These are phyloP conservation scores for Zygothrica quintamaculata DNA, from an alignment of 2,888 invertebrate species.

Conservation along the genomic window DNA sequence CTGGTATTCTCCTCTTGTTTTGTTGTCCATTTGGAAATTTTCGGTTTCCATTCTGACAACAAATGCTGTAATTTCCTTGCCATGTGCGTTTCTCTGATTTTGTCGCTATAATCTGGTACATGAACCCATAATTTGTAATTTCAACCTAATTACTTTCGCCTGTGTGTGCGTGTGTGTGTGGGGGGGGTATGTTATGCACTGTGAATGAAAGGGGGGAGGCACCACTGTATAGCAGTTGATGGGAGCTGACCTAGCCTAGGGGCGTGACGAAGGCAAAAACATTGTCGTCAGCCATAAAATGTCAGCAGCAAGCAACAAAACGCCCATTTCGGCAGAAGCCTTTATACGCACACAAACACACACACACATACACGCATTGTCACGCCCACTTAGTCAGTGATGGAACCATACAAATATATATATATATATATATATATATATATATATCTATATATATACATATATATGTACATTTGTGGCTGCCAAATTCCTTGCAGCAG, in stretches of 20 bases:
- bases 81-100: constrained; percentile 67
- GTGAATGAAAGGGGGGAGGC: too few relatives aligned
- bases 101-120: constrained; percentile 77
- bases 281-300: constrained; percentile 71
- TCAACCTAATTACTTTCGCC: constrained; percentile 79
- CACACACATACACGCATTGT: constrained; percentile 18
- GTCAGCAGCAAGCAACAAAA: constrained; percentile 73
- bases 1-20: not conserved
- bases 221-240: too few relatives aligned
- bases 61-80: constrained; percentile 62
- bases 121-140: constrained; percentile 81
- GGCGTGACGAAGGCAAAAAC: constrained; percentile 59
- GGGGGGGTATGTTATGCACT: not conserved
- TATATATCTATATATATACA: constrained; percentile 17
- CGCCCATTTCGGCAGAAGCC: constrained; percentile 64
- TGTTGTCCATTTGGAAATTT: constrained; percentile 3
- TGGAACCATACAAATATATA: constrained; percentile 6
- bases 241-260: constrained; percentile 2
- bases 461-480: constrained; percentile 45
- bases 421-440: constrained; percentile 12
- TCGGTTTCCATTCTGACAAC: constrained; percentile 27
- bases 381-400: constrained; percentile 55
- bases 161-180: constrained; percentile 3
- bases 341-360: constrained; percentile 40
- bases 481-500: constrained; percentile 33